Base-by-base conservation (phyloP, 2,113 vertebrate species). In the Dipodomys merriami region DNA sequence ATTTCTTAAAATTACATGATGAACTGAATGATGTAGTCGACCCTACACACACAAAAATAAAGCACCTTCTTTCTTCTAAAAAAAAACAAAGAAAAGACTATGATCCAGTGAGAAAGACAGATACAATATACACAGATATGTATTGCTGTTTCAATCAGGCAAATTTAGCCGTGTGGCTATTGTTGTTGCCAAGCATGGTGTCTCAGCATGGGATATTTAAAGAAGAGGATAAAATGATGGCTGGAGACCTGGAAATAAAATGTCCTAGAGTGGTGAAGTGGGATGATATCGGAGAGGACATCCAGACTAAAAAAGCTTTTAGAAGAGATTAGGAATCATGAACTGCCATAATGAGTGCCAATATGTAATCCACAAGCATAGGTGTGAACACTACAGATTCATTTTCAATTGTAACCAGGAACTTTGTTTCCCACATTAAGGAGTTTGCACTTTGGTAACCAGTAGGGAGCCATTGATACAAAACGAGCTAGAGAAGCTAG, bases 141-240 rank as follows among this genome's bases (percentile, higher is more conserved):
- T 1, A 5, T 9, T 57, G 0, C 6, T 64, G 20, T 57, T 12
- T 44, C 23, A 77, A 35, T 4, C 53, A 30, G 78, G 22, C 5
- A 49, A 53, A 23, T 11, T 33, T 7, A 30, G 6, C 46, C 5
- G 2, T 22, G 35, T n/a, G 19, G 18, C 0, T 0, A 1, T 25
- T 35, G 25, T 16, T 0, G 4, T 22, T 27, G 1, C 49, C 65
- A 77, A 44, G 1, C 30, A 39, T 0, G 0, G 7, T 6, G 13
- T 30, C 13, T 93, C 6, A 68, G 0, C 1, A 13, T 72, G 35
- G 35, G 27, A 79, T 13, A 44, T 13, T 60, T 10, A 87, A 44
- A 10, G 0, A 25, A 69, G 25, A 15, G 33, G 4, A n/a, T 6
- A 2, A 0, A 62, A 2, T 60, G 30, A 77, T 46, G 13, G 2